phyloP scores from a whole-genome alignment of 2,888 invertebrate species.

The Microctonus brassicae region DNA sequence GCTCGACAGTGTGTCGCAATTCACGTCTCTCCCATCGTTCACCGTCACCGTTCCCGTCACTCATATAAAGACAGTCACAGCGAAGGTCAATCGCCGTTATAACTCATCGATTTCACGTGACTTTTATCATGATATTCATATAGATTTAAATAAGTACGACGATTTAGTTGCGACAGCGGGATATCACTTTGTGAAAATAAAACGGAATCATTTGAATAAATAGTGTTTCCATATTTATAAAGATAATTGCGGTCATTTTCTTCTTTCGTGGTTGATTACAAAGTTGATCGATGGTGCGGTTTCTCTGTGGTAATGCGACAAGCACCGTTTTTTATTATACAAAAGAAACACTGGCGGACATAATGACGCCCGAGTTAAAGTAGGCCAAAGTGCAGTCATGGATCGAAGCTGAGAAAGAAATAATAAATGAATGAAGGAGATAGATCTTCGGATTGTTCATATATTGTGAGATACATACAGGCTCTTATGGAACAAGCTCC shows the following conservation, averaged over 20 bases:
- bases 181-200: too few species aligned
- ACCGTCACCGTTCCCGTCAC: conserved; percentile 31
- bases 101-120: background rate
- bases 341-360: background rate
- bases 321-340: conserved; percentile 1
- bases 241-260: background rate
- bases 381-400: conserved; percentile 18
- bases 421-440: background rate
- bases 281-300: conserved; percentile 10
- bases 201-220: too few species aligned
- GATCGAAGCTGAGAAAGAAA: conserved; percentile 6
- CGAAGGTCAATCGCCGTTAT: background rate
- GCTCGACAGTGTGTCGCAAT: background rate
- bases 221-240: too few species aligned
- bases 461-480: background rate
- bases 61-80: background rate
- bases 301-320: background rate
- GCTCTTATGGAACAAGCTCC: too few species aligned
- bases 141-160: too few species aligned
- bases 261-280: background rate
- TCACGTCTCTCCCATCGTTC: conserved; percentile 39
- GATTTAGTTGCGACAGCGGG: too few species aligned
- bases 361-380: conserved; percentile 1
- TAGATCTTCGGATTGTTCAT: conserved; percentile 6
- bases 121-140: background rate